Evolutionary conservation across 37 sponge, comb jelly and placozoan species (phyloP).

Genomic region (Cliona cf. orientalis): DNA sequence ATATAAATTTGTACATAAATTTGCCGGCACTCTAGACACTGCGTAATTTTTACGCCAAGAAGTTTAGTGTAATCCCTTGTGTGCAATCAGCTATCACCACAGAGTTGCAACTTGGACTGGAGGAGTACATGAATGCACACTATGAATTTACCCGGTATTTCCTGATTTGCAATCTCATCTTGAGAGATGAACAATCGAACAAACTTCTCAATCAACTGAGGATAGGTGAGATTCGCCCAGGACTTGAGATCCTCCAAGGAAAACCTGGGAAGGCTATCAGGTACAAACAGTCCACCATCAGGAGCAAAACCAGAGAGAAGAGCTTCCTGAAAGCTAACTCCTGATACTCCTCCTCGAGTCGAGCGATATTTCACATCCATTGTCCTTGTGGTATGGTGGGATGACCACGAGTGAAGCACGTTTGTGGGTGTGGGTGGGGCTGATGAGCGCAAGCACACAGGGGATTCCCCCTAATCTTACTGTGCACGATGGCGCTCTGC

Average conservation of each 20-base stretch:
- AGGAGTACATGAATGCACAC: too few relatives aligned
- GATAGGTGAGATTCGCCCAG: slow-evolving; percentile 51
- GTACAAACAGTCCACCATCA: slow-evolving; percentile 77
- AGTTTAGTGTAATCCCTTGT: too few relatives aligned
- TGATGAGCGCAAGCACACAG: background rate
- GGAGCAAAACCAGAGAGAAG: slow-evolving; percentile 63
- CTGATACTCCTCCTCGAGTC: slow-evolving; percentile 63
- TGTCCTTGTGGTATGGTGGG: too few relatives aligned
- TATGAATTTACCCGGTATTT: slow-evolving; percentile 46
- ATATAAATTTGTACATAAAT: too few relatives aligned
- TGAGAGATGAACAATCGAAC: slow-evolving; percentile 34
- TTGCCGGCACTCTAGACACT: too few relatives aligned
- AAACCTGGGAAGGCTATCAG: slow-evolving; percentile 60
- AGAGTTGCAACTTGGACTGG: too few relatives aligned
- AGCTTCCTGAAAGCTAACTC: slow-evolving; percentile 62
- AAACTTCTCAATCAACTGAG: slow-evolving; percentile 46
- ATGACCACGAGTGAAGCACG: background rate
- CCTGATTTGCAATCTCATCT: slow-evolving; percentile 46
- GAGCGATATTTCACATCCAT: slow-evolving; percentile 50
- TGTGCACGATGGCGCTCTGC: too few relatives aligned
- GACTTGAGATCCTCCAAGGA: slow-evolving; percentile 16
- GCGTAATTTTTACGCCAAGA: too few relatives aligned
- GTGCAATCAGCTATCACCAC: too few relatives aligned
- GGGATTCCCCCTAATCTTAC: too few relatives aligned
- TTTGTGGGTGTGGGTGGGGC: background rate